phyloP scores from a whole-genome alignment of 2,888 invertebrate species.

The Megastigmus dorsalis region DNA sequence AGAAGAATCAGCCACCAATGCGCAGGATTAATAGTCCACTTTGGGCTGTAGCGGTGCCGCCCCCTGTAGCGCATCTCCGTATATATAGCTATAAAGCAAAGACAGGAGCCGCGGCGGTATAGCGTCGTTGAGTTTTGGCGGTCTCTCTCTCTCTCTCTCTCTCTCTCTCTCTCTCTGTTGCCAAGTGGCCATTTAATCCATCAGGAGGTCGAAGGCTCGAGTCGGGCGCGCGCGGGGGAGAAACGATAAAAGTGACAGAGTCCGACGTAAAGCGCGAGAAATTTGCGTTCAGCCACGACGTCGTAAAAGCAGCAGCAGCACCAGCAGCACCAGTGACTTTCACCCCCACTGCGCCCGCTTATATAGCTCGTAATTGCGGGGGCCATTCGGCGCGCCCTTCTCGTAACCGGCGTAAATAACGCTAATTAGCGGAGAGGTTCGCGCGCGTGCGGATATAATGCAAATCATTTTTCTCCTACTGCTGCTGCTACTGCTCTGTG shows the following conservation, averaged over 20 bases:
- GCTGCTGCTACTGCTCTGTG: too few species aligned
- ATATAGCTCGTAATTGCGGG: too few species aligned
- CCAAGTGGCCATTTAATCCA: constrained; percentile 39
- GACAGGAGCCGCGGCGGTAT: neutral
- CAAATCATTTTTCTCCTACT: constrained; percentile 8
- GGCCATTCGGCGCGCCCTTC: neutral
- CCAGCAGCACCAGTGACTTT: too few species aligned
- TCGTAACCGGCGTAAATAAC: neutral
- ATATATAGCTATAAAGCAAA: too few species aligned
- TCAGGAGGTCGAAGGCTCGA: constrained; percentile 19
- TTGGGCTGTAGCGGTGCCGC: neutral
- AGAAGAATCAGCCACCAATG: constrained; percentile 7
- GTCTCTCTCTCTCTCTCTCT: too few species aligned
- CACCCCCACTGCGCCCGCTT: too few species aligned
- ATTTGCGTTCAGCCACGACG: too few species aligned
- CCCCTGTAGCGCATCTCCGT: neutral
- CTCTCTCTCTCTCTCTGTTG: constrained; percentile 12
- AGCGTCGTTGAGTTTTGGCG: constrained; percentile 14
- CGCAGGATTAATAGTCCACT: constrained; percentile 34
- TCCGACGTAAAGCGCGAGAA: neutral
- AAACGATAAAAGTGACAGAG: constrained; percentile 25
- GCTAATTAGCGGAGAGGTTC: constrained; percentile 16
- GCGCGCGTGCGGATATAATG: too few species aligned
- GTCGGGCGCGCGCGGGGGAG: neutral
- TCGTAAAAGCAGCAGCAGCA: too few species aligned